phyloP scores from a whole-genome alignment of 2,888 invertebrate genomes.

The Apotomis betuletana region DNA sequence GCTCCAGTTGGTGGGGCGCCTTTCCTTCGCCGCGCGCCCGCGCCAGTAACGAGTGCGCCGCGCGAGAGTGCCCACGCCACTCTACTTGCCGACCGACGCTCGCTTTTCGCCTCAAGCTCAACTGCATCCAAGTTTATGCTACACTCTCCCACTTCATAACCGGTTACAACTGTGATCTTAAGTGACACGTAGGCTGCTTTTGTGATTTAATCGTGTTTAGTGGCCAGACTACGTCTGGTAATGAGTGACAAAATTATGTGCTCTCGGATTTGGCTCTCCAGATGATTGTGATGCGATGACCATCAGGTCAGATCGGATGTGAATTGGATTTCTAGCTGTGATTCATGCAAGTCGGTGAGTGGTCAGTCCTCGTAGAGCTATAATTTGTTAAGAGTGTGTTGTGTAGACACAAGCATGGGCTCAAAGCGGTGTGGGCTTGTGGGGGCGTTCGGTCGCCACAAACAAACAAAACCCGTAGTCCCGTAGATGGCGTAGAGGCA shows the following conservation, averaged over 20 bases:
- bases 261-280: slow-evolving; percentile 38
- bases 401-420: slow-evolving; percentile 54
- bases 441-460: slow-evolving; percentile 53
- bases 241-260: slow-evolving; percentile 39
- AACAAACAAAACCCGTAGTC: slow-evolving; percentile 63
- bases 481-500: slow-evolving; percentile 43
- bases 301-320: slow-evolving; percentile 56
- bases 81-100: slow-evolving; percentile 47
- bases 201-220: slow-evolving; percentile 67
- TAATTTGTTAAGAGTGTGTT: slow-evolving; percentile 20
- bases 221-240: slow-evolving; percentile 43
- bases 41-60: slow-evolving; percentile 72
- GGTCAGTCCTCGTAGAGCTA: slow-evolving; percentile 12
- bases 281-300: slow-evolving; percentile 55
- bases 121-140: slow-evolving; percentile 52
- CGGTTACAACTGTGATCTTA: slow-evolving; percentile 71
- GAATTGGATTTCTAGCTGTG: slow-evolving; percentile 68
- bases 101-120: slow-evolving; percentile 50
- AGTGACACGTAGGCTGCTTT: slow-evolving; percentile 56
- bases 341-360: slow-evolving; percentile 67
- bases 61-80: slow-evolving; percentile 58
- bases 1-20: slow-evolving; percentile 61
- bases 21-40: slow-evolving; percentile 52
- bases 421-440: slow-evolving; percentile 49
- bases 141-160: slow-evolving; percentile 70